These are phyloP conservation scores for Xylota sylvarum DNA, from an alignment of 2,888 invertebrate species.

Conservation along the genomic window DNA sequence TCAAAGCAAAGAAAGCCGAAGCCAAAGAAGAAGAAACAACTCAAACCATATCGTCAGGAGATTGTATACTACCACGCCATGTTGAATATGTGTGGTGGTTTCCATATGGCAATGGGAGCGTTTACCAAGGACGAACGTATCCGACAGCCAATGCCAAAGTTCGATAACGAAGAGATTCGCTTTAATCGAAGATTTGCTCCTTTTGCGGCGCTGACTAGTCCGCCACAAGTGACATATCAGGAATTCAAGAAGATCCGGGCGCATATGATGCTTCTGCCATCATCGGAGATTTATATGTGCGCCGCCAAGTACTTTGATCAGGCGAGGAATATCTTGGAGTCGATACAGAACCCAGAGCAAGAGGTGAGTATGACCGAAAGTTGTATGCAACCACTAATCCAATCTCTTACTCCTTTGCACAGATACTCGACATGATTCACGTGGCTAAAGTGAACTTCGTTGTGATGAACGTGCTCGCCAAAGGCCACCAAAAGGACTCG, in stretches of 20 bases:
- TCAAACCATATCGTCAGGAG: constrained; percentile 92
- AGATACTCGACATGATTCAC: constrained; percentile 93
- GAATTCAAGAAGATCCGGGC: constrained; percentile 94
- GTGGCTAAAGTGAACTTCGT: constrained; percentile 98
- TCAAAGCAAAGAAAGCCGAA: constrained; percentile 84
- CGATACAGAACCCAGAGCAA: constrained; percentile 91
- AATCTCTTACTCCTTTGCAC: constrained; percentile 81
- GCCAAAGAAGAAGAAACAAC: constrained; percentile 86
- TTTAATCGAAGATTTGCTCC: constrained; percentile 98
- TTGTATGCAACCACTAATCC: too few species aligned
- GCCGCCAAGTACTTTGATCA: constrained; percentile 97
- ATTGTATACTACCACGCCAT: constrained; percentile 95
- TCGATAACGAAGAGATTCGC: constrained; percentile 96
- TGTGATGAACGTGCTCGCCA: constrained; percentile 95
- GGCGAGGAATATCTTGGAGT: constrained; percentile 93
- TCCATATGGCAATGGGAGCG: constrained; percentile 97
- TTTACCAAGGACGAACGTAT: constrained; percentile 95
- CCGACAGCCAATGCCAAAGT: constrained; percentile 93
- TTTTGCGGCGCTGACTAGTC: constrained; percentile 93
- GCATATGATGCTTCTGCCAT: constrained; percentile 87
- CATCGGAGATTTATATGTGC: constrained; percentile 90
- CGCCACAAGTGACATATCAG: constrained; percentile 95
- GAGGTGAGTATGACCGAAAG: constrained; percentile 90
- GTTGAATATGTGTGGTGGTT: constrained; percentile 97
- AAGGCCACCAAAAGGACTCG: constrained; percentile 96